Evolutionary conservation across 2,797 vertebrate species (phyloP).

Genomic region (Distichodus sexfasciatus): DNA sequence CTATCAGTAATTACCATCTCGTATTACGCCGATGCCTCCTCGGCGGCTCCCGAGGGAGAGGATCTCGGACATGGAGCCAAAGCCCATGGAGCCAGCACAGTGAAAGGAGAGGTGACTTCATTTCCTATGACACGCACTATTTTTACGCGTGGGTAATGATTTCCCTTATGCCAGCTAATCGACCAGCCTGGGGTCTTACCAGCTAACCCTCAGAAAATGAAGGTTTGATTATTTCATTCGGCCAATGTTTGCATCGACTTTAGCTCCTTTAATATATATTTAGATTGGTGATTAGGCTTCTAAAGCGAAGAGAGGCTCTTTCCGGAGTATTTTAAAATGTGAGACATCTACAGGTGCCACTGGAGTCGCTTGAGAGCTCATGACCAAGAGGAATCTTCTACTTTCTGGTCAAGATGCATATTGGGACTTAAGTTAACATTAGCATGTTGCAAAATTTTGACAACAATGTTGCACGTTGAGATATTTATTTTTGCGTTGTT

Average conservation of each 20-base stretch:
- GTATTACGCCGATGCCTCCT: slow-evolving; percentile 19
- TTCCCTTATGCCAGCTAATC: slow-evolving; percentile 11
- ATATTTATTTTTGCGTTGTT: too few relatives aligned
- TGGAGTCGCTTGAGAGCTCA: too few relatives aligned
- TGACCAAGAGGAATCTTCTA: too few relatives aligned
- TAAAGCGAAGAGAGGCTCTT: neutral
- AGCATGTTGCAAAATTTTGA: too few relatives aligned
- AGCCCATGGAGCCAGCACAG: neutral
- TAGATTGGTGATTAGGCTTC: slow-evolving; percentile 2
- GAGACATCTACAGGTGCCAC: too few relatives aligned
- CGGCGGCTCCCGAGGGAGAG: slow-evolving; percentile 6
- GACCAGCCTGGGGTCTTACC: slow-evolving; percentile 13
- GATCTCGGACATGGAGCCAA: neutral
- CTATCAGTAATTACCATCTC: slow-evolving; percentile 49
- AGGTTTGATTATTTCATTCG: slow-evolving; percentile 16
- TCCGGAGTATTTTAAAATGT: too few relatives aligned
- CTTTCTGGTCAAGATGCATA: too few relatives aligned
- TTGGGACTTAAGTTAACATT: too few relatives aligned
- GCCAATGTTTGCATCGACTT: slow-evolving; percentile 2
- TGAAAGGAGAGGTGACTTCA: neutral
- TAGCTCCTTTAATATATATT: slow-evolving; percentile 17
- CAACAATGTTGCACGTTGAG: too few relatives aligned
- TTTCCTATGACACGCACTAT: slow-evolving; percentile 28
- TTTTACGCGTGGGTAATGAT: slow-evolving; percentile 24
- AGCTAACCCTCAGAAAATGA: slow-evolving; percentile 24